phyloP scores from a whole-genome alignment of 2,797 vertebrate genomes.

The Remorina albescens region DNA sequence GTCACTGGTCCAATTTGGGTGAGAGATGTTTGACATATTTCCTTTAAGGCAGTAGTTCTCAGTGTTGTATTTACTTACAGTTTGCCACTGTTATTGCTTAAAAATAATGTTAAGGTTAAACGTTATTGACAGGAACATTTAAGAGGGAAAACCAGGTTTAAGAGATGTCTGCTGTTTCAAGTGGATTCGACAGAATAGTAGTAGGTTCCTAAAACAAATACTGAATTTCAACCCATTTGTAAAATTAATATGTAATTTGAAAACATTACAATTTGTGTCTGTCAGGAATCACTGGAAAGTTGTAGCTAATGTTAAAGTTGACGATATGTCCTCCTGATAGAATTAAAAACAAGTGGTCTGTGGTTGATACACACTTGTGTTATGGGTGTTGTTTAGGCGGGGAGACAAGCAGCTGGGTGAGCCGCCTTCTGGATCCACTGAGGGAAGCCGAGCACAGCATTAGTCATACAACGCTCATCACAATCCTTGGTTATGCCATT shows the following conservation, averaged over 20 bases:
- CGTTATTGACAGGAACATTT: neutral
- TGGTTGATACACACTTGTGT: conserved; percentile 14
- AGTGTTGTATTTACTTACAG: neutral
- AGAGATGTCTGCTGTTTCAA: neutral
- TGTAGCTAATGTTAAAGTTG: conserved; percentile 13
- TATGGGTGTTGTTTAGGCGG: conserved; percentile 41
- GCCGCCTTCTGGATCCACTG: conserved; percentile 38
- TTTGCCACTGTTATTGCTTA: neutral
- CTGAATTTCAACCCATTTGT: neutral
- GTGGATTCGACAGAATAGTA: neutral
- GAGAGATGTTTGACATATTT: no score
- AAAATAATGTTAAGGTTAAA: neutral
- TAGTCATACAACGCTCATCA: conserved; percentile 54
- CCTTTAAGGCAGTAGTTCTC: no score
- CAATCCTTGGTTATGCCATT: conserved; percentile 58
- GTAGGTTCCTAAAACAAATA: neutral
- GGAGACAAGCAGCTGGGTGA: conserved; percentile 40
- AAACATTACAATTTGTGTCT: neutral
- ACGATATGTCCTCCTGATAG: conserved; percentile 1
- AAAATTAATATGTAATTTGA: neutral
- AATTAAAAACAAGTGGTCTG: conserved; percentile 24
- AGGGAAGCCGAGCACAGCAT: conserved; percentile 36
- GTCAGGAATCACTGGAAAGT: conserved; percentile 3
- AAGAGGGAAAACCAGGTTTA: neutral
- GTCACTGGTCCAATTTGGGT: no score